Evolutionary conservation across 2,113 vertebrate genomes (phyloP).

Genomic region (Deroptyus accipitrinus): DNA sequence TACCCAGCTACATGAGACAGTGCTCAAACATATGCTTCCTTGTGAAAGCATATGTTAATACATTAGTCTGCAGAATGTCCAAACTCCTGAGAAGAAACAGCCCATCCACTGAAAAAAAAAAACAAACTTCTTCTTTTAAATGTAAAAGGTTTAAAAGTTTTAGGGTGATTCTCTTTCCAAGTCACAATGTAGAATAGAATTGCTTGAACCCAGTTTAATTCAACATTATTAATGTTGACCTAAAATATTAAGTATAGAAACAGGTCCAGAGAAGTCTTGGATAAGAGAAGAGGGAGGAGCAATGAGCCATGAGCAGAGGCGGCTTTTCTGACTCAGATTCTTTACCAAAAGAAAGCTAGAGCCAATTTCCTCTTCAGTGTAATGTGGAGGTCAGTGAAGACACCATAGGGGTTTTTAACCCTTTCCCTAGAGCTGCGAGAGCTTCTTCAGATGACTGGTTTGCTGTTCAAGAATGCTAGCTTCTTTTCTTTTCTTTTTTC

Average conservation of each 20-base stretch:
- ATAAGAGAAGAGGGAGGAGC: neutral
- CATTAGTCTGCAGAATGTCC: neutral
- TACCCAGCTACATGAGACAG: neutral
- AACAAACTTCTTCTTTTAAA: neutral
- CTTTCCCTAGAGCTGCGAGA: neutral
- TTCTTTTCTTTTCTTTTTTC: neutral
- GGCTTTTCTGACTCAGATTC: conserved; percentile 4
- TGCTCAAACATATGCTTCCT: neutral
- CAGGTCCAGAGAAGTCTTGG: neutral
- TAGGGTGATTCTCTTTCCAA: neutral
- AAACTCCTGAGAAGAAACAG: neutral
- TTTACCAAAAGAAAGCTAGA: neutral
- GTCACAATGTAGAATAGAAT: neutral
- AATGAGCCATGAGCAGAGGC: neutral
- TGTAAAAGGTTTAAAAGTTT: neutral
- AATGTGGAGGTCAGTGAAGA: conserved; percentile 23
- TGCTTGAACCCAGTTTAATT: neutral
- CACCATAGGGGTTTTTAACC: conserved; percentile 22
- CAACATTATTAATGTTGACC: neutral
- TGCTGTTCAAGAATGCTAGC: neutral
- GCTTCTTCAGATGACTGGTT: neutral
- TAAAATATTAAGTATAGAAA: conserved; percentile 30
- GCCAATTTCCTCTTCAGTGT: conserved; percentile 46
- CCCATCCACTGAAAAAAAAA: neutral
- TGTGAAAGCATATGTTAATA: neutral